Evolutionary conservation across 2,797 vertebrate species (phyloP).

Genomic region (Mormyrus hasselquistii): DNA sequence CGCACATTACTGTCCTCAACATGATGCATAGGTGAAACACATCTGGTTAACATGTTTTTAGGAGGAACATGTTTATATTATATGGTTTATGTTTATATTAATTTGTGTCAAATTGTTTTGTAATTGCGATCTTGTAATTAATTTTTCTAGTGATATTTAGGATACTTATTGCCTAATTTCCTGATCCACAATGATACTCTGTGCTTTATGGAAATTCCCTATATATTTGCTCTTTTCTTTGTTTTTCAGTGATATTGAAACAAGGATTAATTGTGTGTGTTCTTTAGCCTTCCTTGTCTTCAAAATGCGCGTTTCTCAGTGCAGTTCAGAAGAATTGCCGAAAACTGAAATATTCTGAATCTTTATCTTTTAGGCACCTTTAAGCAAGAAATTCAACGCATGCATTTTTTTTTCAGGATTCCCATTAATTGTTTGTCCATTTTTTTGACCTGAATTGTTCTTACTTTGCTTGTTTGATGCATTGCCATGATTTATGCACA

Average conservation of each 20-base stretch:
- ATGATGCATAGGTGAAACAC: not conserved
- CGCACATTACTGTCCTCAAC: not conserved
- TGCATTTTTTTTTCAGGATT: not conserved
- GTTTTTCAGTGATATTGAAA: not conserved
- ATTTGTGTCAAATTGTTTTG: not conserved
- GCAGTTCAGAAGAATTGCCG: not conserved
- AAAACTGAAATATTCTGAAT: not conserved
- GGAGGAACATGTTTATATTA: not conserved
- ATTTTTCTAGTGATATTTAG: not conserved
- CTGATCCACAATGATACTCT: not conserved
- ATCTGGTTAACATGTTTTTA: not conserved
- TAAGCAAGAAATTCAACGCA: not conserved
- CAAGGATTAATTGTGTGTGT: not conserved
- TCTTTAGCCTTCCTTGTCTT: not conserved
- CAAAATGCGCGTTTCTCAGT: not conserved
- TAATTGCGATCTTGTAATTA: not conserved
- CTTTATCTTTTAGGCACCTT: not conserved
- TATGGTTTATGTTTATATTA: too few relatives aligned
- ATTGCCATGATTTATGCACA: not conserved
- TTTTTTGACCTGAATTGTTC: not conserved
- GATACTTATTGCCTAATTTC: not conserved
- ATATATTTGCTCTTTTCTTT: not conserved
- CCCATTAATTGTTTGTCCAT: not conserved
- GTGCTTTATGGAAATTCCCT: not conserved
- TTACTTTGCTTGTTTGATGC: not conserved